phyloP scores from a whole-genome alignment of 1,140 invertebrate genomes.

The Diachasmimorpha longicaudata region DNA sequence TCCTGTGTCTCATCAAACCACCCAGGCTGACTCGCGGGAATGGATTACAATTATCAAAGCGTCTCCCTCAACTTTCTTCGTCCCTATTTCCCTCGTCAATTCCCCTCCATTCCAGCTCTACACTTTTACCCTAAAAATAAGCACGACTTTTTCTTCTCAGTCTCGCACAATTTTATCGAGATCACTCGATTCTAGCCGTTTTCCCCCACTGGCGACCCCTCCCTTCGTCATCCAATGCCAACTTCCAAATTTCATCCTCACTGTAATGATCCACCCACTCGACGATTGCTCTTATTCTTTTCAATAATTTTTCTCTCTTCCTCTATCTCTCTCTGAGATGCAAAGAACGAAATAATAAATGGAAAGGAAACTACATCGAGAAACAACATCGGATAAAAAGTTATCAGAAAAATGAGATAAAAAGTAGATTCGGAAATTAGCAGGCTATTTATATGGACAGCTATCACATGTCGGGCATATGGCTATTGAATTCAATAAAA shows the following conservation, averaged over 20 bases:
- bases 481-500: too few species aligned
- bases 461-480: too few species aligned
- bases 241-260: slow-evolving; percentile 52
- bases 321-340: not conserved
- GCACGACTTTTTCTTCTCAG: slow-evolving; percentile 17
- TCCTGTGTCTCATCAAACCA: slow-evolving; percentile 35
- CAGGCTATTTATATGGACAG: too few species aligned
- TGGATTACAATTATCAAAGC: slow-evolving; percentile 54
- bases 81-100: slow-evolving; percentile 9
- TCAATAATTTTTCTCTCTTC: not conserved
- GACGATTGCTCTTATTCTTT: not conserved
- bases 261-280: slow-evolving; percentile 47
- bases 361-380: too few species aligned
- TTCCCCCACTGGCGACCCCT: slow-evolving; percentile 24
- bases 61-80: slow-evolving; percentile 21
- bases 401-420: too few species aligned
- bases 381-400: too few species aligned
- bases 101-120: slow-evolving; percentile 1
- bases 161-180: not conserved
- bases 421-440: too few species aligned
- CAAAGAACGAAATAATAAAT: too few species aligned
- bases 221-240: slow-evolving; percentile 24
- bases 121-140: not conserved
- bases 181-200: slow-evolving; percentile 9
- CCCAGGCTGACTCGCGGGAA: slow-evolving; percentile 27